phyloP scores from a whole-genome alignment of 2,797 vertebrate species.

The Peromyscus aztecus region DNA sequence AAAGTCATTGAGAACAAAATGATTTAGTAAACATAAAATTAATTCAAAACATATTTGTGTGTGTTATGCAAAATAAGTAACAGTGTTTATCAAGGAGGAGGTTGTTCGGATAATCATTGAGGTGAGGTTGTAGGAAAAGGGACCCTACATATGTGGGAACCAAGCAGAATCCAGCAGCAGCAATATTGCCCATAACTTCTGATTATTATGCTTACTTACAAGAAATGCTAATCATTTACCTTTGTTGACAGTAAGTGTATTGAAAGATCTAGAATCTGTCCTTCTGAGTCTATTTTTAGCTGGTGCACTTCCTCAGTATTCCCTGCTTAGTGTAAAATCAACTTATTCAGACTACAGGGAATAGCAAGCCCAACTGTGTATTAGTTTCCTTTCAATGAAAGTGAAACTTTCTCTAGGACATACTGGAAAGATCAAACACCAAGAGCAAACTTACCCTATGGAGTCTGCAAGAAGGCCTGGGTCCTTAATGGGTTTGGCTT shows the following conservation, averaged over 20 bases:
- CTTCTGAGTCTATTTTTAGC: background rate
- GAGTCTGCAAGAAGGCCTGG: background rate
- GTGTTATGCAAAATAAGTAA: background rate
- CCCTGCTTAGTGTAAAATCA: background rate
- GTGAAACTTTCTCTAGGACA: background rate
- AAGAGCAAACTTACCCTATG: background rate
- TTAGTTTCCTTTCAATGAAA: background rate
- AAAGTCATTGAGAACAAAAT: background rate
- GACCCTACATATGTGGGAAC: too few species aligned
- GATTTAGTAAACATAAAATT: background rate
- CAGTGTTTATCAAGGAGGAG: background rate
- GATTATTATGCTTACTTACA: background rate
- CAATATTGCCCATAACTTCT: background rate
- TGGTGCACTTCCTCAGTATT: background rate
- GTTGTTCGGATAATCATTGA: too few species aligned
- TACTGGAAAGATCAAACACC: background rate
- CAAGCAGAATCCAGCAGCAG: background rate
- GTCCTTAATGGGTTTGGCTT: background rate
- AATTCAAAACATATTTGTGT: background rate
- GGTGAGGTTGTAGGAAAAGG: rapidly evolving
- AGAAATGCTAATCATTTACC: background rate
- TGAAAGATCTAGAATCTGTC: background rate
- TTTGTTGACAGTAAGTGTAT: background rate
- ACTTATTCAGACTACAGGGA: background rate
- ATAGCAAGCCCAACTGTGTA: background rate